Evolutionary conservation across 2,113 vertebrate genomes (phyloP).

Genomic region (Catharus minimus): DNA sequence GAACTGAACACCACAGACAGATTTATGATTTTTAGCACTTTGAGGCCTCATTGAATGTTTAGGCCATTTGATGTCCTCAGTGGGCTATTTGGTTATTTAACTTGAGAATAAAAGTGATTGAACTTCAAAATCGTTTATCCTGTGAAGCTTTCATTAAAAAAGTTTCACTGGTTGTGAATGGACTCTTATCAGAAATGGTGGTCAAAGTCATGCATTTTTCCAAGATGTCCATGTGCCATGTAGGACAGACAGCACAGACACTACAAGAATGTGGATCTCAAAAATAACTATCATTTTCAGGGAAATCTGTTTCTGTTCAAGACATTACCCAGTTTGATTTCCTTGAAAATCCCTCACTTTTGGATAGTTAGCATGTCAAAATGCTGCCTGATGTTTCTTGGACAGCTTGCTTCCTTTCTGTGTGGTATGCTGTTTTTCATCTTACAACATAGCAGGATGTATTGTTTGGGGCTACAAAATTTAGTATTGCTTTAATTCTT

Average conservation of each 20-base stretch:
- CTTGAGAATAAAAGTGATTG: not conserved
- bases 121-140: not conserved
- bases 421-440: not conserved
- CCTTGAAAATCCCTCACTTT: not conserved
- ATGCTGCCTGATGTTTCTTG: slow-evolving; percentile 5
- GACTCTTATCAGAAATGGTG: not conserved
- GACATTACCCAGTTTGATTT: not conserved
- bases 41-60: not conserved
- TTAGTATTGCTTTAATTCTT: not conserved
- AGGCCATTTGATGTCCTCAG: not conserved
- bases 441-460: not conserved
- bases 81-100: not conserved
- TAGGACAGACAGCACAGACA: not conserved
- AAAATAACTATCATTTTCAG: not conserved
- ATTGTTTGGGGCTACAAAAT: not conserved
- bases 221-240: fast-evolving
- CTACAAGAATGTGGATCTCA: not conserved
- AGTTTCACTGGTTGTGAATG: not conserved
- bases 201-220: not conserved
- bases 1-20: not conserved
- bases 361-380: not conserved
- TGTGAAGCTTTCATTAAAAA: not conserved
- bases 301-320: not conserved
- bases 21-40: not conserved
- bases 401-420: not conserved